Evolutionary conservation across 2,797 vertebrate species (phyloP).

Genomic region (Cheracebus regulus): DNA sequence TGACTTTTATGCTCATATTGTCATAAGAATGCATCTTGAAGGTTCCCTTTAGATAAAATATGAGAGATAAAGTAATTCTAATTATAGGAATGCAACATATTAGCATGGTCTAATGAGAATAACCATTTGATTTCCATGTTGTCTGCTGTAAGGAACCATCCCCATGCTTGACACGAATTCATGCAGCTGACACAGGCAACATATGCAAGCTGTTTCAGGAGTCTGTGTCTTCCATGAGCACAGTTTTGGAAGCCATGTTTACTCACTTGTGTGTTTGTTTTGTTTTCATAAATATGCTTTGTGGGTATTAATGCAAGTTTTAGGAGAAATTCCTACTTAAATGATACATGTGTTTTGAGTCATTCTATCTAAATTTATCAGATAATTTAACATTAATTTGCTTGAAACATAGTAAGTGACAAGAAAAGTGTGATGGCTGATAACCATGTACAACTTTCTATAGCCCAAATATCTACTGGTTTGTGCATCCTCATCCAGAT

Average conservation of each 20-base stretch:
- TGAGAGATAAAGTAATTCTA: not conserved
- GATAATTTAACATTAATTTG: not conserved
- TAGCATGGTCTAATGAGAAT: conserved; percentile 36
- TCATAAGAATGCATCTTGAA: not conserved
- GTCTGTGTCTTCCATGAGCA: not conserved
- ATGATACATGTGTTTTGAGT: not conserved
- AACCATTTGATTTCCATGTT: conserved; percentile 38
- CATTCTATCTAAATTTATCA: not conserved
- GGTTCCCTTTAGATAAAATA: not conserved
- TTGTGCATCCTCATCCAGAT: not conserved
- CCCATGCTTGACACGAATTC: conserved; percentile 2
- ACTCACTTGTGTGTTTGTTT: not conserved
- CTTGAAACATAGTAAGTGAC: not conserved
- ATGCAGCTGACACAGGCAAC: conserved; percentile 60
- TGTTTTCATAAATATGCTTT: not conserved
- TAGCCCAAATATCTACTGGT: not conserved
- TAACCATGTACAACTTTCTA: not conserved
- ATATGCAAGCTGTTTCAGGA: not conserved
- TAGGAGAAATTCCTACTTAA: not conserved
- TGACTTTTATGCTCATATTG: not conserved
- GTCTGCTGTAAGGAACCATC: conserved; percentile 22
- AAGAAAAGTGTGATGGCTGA: not conserved
- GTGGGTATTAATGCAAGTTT: not conserved
- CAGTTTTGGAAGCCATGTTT: not conserved
- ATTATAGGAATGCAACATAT: not conserved